Conservation (phyloP, 2,797 vertebrate genomes). For the Yasuhikotakia modesta region DNA sequence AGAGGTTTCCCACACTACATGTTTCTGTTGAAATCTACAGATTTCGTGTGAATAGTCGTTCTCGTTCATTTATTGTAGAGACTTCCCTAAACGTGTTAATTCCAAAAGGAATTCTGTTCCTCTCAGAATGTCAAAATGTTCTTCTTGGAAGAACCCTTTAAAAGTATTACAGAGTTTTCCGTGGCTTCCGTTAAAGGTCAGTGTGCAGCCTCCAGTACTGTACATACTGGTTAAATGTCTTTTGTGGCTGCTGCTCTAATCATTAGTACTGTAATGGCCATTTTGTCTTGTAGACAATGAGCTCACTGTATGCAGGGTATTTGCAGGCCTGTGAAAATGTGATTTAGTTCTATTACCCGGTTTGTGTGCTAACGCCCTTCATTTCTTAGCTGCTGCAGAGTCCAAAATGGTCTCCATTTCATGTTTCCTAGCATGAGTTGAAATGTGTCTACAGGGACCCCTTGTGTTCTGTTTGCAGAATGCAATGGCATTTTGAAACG, state of each 20-base stretch:
- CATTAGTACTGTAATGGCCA: constrained; percentile 29
- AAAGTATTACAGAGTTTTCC: constrained; percentile 10
- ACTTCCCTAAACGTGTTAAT: constrained; percentile 15
- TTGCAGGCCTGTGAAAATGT: constrained; percentile 21
- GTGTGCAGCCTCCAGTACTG: constrained; percentile 14
- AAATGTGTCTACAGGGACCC: constrained; percentile 26
- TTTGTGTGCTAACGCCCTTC: constrained; percentile 12
- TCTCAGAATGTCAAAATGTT: neutral
- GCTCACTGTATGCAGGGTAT: constrained; percentile 47
- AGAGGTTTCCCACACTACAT: constrained; percentile 37
- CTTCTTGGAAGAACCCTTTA: neutral
- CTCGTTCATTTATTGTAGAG: constrained; percentile 8
- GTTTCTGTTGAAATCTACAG: neutral
- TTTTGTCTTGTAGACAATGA: constrained; percentile 28
- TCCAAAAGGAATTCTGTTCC: neutral
- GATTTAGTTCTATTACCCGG: constrained; percentile 13
- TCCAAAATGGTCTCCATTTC: constrained; percentile 32
- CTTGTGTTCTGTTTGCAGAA: constrained; percentile 44
- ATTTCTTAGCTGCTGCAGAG: constrained; percentile 31
- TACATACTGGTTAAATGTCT: neutral
- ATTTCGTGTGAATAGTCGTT: constrained; percentile 21
- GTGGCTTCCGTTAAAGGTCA: constrained; percentile 8
- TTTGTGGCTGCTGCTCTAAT: constrained; percentile 27
- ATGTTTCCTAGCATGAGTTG: neutral
- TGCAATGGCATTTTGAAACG: constrained; percentile 23